Evolutionary conservation across 2,888 invertebrate species (phyloP), one percentile per base, ranked within the genome.

Genomic region (Abscondita cerata): DNA sequence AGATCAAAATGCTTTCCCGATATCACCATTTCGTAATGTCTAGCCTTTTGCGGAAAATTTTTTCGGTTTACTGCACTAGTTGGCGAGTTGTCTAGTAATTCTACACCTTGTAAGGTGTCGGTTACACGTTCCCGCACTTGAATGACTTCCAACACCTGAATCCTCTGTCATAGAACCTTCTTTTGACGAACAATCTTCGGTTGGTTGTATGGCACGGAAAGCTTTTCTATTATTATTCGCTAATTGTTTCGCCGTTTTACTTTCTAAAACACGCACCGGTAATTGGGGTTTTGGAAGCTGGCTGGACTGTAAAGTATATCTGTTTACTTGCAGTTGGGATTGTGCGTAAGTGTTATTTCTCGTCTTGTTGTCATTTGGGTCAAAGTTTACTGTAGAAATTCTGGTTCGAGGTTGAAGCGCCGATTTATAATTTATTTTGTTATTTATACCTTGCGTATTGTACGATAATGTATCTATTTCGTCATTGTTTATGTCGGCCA

Each of bases 251-350:
- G 89, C 89, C 48, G 85, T 84, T 80, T 92, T 92, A 4, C 87
- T 83, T 80, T 85, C 90, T 70, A 82, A 83, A 64, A 83, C 81
- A 75, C 84, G 86, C 66, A 84, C 84, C 36, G 89, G 86, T 72
- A 86, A 89, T 79, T 92, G 92, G 0, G 92, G 92, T 62, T 86
- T 82, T 0, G 93, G 93, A 68, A 93, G 81, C 73, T 91, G 90
- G 58, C 88, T 89, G 25, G 89, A 87, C 70, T 89, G 89, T 52
- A 89, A 75, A 2, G 88, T 88, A 68, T 85, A 89, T 78, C 88
- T 90, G 47, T 81, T 79, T 1, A 80, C 72, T 58, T 81, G 76
- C 60, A 79, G 76, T n/a, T 77, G 76, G 60, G 79, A 76, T n/a
- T 77, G 76, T 50, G 59, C 52, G 54, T 53, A 55, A 34, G 19